Evolutionary conservation across 2,797 vertebrate genomes (phyloP), one percentile per base, ranked within the genome.

Genomic region (Siniperca undulata): DNA sequence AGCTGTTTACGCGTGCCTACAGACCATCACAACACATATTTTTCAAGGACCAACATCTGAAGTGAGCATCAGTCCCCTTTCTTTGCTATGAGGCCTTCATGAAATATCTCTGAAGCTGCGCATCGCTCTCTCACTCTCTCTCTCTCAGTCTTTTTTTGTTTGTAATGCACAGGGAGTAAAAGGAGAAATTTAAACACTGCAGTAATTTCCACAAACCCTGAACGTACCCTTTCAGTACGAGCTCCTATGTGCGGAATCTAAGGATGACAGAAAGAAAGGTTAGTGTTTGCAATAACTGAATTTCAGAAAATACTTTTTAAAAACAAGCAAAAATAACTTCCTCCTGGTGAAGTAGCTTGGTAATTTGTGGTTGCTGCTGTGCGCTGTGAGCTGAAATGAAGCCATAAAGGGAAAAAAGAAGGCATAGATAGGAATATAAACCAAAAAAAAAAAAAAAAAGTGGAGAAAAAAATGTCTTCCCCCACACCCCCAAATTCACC

Each of bases 1-100:
- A 48, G 10, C 36, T 77, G 71, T 81, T 78, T 83, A 68, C 52
- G 7, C 4, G 4, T 1, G 9, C 27, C 36, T 17, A n/a, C 67
- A 83, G 40, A 24, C 66, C 42, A 73, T n/a, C 68, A 38, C 58
- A 82, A 74, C 36, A 76, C 52, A 30, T 24, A 52, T 24, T 77
- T 86, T 67, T 84, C 91, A 94, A 93, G 90, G 89, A 88, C 81
- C 80, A 64, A 64, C 55, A 73, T 85, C 44, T 86, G 70, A 88
- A 92, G 85, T 83, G 62, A 89, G 81, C 86, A 88, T 86, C 78
- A 1, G 50, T 38, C 44, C 68, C 46, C 44, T 84, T 89, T 91
- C 82, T 85, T 62, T 80, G 46, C 64, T 17, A 6, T 76, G 77
- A 79, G 86, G 83, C 88, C 87, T 87, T 90, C 76, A 85, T 75